Conservation (phyloP, 2,888 invertebrate genomes). For the Xestia xanthographa region DNA sequence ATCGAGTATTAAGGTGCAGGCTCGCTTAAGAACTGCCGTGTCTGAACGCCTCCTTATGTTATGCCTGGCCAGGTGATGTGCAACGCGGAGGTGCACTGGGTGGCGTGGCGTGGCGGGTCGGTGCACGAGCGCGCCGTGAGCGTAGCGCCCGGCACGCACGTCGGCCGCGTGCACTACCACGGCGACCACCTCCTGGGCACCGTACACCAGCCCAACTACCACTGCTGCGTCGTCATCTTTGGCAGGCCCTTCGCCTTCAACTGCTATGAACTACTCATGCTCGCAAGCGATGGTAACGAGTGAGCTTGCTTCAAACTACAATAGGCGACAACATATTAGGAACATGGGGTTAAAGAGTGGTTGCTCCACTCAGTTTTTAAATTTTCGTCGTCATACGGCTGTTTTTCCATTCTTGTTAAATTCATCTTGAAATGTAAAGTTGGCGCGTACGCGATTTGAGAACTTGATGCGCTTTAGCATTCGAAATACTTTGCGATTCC, state of each 20-base stretch:
- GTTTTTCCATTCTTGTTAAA: conserved; percentile 20
- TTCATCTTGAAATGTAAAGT: conserved; percentile 12
- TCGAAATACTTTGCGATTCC: conserved; percentile 17
- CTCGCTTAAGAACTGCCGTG: not conserved
- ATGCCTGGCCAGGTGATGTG: conserved; percentile 79
- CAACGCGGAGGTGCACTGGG: conserved; percentile 81
- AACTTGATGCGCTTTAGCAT: conserved; percentile 8
- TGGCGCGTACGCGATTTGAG: not conserved
- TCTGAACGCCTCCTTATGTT: not conserved
- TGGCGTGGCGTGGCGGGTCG: conserved; percentile 77
- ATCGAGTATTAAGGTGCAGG: not conserved
- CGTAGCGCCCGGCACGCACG: conserved; percentile 79
- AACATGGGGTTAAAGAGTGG: not conserved
- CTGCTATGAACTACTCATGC: conserved; percentile 83
- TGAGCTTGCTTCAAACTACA: conserved; percentile 24
- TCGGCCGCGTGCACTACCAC: conserved; percentile 77
- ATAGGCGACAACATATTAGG: conserved; percentile 6
- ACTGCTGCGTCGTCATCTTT: conserved; percentile 84
- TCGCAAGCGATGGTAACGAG: conserved; percentile 57
- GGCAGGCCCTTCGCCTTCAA: conserved; percentile 85
- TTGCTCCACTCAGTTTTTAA: not conserved
- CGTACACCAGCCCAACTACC: conserved; percentile 74
- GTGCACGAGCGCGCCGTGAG: conserved; percentile 70
- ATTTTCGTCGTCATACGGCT: not conserved
- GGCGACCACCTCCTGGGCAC: conserved; percentile 76